A percentile compares a stretch with the other conserved stretches of the same genome.
phyloP scores from a whole-genome alignment of 2,113 vertebrate species.

The Budorcas taxicolor region DNA sequence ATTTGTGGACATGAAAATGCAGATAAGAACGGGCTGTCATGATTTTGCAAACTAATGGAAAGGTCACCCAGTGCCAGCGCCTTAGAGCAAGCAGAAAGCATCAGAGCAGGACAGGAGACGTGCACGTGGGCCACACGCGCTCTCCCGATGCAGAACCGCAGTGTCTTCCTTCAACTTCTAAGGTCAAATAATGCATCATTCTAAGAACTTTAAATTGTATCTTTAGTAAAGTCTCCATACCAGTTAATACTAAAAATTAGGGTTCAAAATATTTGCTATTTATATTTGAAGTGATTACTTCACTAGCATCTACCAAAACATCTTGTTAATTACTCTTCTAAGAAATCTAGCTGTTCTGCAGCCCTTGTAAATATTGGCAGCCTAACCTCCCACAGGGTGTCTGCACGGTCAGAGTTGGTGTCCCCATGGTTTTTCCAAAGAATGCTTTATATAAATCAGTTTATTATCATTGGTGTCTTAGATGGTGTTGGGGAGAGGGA shows the following conservation, averaged over 20 bases:
- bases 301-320: neutral
- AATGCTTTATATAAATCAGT: neutral
- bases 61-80: fast-evolving
- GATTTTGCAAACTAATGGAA: too few species aligned
- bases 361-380: fast-evolving
- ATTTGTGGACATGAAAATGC: fast-evolving
- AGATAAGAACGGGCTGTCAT: fast-evolving
- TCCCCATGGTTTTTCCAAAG: too few species aligned
- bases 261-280: neutral
- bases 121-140: fast-evolving
- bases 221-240: neutral
- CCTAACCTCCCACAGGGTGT: fast-evolving
- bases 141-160: fast-evolving
- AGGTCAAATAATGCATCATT: neutral
- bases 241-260: neutral
- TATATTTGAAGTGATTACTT: neutral
- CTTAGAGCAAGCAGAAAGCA: fast-evolving
- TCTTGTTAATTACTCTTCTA: neutral
- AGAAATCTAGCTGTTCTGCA: neutral
- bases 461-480: neutral
- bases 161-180: neutral
- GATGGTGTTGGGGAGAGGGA: neutral
- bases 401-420: fast-evolving
- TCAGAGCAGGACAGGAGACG: fast-evolving
- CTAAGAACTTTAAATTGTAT: neutral